Conservation (phyloP, 2,888 invertebrate genomes). For the Trachelus stipa region DNA sequence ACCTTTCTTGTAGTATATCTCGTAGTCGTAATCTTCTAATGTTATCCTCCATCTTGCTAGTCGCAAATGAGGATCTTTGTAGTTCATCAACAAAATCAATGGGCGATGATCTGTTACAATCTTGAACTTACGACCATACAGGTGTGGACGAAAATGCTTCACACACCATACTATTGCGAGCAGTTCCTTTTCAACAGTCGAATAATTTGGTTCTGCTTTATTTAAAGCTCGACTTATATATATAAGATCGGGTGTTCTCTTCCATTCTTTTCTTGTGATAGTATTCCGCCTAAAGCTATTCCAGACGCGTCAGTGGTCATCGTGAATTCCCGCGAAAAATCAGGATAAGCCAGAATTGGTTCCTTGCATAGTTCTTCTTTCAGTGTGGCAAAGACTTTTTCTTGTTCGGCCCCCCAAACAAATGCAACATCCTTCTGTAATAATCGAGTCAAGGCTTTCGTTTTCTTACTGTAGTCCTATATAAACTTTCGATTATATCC, state of each 20-base stretch:
- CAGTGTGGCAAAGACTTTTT: slow-evolving; percentile 2
- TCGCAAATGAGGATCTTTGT: slow-evolving; percentile 38
- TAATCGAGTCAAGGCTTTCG: slow-evolving; percentile 22
- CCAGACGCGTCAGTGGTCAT: slow-evolving; percentile 51
- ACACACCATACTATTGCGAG: slow-evolving; percentile 36
- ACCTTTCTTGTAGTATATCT: slow-evolving; percentile 47
- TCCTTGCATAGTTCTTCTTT: slow-evolving; percentile 9
- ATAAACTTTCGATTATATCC: slow-evolving; percentile 40
- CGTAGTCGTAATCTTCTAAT: slow-evolving; percentile 47
- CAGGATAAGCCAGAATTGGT: slow-evolving; percentile 40
- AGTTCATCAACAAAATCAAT: slow-evolving; percentile 32
- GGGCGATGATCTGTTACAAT: slow-evolving; percentile 37
- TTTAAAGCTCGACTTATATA: slow-evolving; percentile 42
- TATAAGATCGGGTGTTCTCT: slow-evolving; percentile 54
- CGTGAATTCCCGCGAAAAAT: slow-evolving; percentile 43
- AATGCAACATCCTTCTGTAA: slow-evolving; percentile 9
- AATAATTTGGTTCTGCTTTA: slow-evolving; percentile 27
- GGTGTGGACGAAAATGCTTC: slow-evolving; percentile 38
- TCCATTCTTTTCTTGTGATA: slow-evolving; percentile 50
- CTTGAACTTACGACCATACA: slow-evolving; percentile 35
- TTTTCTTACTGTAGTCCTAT: slow-evolving; percentile 28
- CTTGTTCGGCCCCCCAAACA: slow-evolving; percentile 16
- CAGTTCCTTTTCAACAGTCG: slow-evolving; percentile 39
- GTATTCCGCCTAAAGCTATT: slow-evolving; percentile 45
- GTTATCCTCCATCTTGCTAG: slow-evolving; percentile 43